Evolutionary conservation across 1,140 invertebrate genomes (phyloP), one percentile per base, ranked within the genome.

Genomic region (Notospermus geniculatus): DNA sequence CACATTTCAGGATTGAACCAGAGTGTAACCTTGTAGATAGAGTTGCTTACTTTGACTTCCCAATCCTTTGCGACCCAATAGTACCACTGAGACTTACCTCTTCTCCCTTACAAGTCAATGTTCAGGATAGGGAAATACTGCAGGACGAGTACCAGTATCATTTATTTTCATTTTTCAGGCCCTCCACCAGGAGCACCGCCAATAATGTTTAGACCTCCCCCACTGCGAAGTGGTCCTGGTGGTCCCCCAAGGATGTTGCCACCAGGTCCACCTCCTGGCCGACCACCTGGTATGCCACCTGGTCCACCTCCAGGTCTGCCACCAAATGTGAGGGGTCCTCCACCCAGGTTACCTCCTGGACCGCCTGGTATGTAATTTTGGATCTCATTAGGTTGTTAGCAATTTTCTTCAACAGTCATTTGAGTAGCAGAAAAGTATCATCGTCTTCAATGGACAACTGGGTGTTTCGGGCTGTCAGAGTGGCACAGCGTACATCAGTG

Each of bases 261-360:
- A n/a, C 78, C 79, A 39, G 75, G 85, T 39, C 80, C 87, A 62
- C 86, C 86, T 0, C 86, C 86, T 17, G 88, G 87, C 1, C 85
- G 88, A 71, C 88, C 92, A 7, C 91, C 93, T 2, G 94, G 93
- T 52, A 90, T 95, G 17, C 95, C 95, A 4, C 82, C 83, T 39
- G 80, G 81, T 22, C 83, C 83, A 30, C 84, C 85, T 23, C 83
- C 84, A 32, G 83, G 84, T 55, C 69, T 85, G 54, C 85, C 84
- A 25, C 84, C 83, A 29, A 79, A 83, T 58, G 71, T 83, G 30
- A 65, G 69, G 57, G 72, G 61, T 9, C 63, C 71, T 32, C 79
- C 74, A 19, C 73, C 76, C 15, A 71, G 78, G 27, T 80, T 80
- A 60, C 79, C 88, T 1, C 88, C 88, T 0, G 88, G 87, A 36